These are phyloP conservation scores for Scaptomyza montana DNA, from an alignment of 1,140 invertebrate species.

Conservation along the genomic window DNA sequence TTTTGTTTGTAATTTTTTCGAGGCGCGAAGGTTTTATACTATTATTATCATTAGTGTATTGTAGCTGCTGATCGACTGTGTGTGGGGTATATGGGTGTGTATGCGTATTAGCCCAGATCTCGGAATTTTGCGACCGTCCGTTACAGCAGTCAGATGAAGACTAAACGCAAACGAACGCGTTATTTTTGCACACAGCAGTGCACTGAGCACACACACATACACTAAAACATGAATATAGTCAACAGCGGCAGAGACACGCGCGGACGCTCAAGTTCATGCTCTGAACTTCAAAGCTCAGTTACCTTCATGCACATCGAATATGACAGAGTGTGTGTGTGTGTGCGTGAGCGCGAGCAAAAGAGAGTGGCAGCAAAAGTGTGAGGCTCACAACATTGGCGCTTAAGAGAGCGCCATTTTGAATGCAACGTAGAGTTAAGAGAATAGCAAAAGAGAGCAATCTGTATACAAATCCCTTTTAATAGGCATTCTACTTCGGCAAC, in stretches of 20 bases:
- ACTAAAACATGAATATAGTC: constrained; percentile 12
- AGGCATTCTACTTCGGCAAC: constrained; percentile 25
- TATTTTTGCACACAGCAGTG: constrained; percentile 78
- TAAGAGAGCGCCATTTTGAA: constrained; percentile 28
- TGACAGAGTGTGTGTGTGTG: constrained; percentile 5
- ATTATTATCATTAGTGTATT: constrained; percentile 15
- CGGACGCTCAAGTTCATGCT: constrained; percentile 74
- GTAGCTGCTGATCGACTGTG: constrained; percentile 43
- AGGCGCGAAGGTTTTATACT: constrained; percentile 56
- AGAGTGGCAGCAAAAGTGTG: constrained; percentile 16
- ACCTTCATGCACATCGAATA: constrained; percentile 54
- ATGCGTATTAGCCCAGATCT: constrained; percentile 9
- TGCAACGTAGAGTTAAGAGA: constrained; percentile 16
- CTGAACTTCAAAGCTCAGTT: constrained; percentile 80
- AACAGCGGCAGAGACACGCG: constrained; percentile 60
- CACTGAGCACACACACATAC: constrained; percentile 44
- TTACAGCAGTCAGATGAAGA: constrained; percentile 75
- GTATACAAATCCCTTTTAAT: constrained; percentile 31
- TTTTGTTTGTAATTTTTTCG: constrained; percentile 30
- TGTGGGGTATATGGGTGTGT: constrained; percentile 8
- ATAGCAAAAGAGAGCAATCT: background rate
- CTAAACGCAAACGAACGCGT: constrained; percentile 69
- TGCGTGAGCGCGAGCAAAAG: constrained; percentile 14
- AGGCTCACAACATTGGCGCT: constrained; percentile 8
- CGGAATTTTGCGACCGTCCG: constrained; percentile 72